These are phyloP conservation scores for Acrocyrtus sp. DNA, from an alignment of 2,888 invertebrate species.

Conservation along the genomic window DNA sequence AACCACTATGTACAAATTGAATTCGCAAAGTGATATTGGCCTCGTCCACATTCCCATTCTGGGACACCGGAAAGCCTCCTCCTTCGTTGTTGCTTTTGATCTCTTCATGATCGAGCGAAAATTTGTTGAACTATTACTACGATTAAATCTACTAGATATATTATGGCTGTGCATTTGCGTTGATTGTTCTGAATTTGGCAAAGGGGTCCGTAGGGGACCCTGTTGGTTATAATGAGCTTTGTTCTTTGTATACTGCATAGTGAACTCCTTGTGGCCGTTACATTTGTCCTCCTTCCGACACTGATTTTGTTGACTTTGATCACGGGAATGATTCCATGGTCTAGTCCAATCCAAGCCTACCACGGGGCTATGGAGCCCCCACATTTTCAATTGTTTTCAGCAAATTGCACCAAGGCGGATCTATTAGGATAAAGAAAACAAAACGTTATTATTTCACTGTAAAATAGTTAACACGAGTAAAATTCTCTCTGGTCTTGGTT, in stretches of 20 bases:
- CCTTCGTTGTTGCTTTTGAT: conserved; percentile 14
- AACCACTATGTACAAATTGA: conserved; percentile 38
- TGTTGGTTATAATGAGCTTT: conserved; percentile 36
- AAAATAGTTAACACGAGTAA: no score
- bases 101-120: background rate
- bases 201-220: conserved; percentile 39
- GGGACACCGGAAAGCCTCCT: conserved; percentile 24
- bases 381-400: conserved; percentile 47
- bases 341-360: conserved; percentile 23
- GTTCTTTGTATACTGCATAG: no score
- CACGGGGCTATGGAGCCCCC: conserved; percentile 57
- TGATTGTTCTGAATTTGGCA: conserved; percentile 32
- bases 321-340: conserved; percentile 35
- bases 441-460: conserved; percentile 6
- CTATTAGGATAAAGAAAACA: conserved; percentile 31
- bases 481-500: no score
- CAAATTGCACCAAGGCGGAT: conserved; percentile 27
- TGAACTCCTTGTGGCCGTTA: no score
- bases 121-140: conserved; percentile 1
- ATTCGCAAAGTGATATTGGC: conserved; percentile 10
- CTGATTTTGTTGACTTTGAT: no score
- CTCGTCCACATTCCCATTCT: conserved; percentile 25
- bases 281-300: no score
- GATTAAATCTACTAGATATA: no score
- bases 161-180: conserved; percentile 43